Evolutionary conservation across 2,888 invertebrate genomes (phyloP), one percentile per base, ranked within the genome.

Genomic region (Zaprionus lineosus): DNA sequence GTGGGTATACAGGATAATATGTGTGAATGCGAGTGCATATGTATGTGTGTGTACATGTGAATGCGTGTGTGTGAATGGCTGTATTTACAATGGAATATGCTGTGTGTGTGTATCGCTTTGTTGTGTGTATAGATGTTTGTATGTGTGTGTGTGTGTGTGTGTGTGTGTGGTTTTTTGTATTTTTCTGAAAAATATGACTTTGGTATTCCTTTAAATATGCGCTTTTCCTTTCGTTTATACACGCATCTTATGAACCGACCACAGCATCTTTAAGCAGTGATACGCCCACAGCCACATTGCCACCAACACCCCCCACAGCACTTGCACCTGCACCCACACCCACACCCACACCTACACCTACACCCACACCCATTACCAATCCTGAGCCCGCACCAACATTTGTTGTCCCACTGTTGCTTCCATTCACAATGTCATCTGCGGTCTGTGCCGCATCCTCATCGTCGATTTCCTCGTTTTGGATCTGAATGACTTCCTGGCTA

Each of bases 171-270:
- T 6, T 62, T 51, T 83, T 79, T 73, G 53, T 82, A 82, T 82
- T 82, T 82, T 84, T 82, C 84, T 84, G 73, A 82, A 82, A 82
- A 82, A 82, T 84, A 82, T 84, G 81, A 82, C 81, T 81, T 81
- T 82, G 81, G 81, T 81, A 82, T 82, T 83, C 68, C 77, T 68
- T 61, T 63, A 33, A 37, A 37, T 60, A 51, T 50, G 36, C 39
- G n/a, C 33, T 16, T 43, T 18, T 11, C 31, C 44, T 28, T 31
- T 53, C 48, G 39, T 16, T 41, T n/a, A n/a, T n/a, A n/a, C n/a
- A n/a, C n/a, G 11, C 51, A n/a, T 28, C 47, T 16, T 77, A 66
- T 15, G 73, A 74, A 60, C 77, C 77, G 67, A 74, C 69, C 56
- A 79, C 74, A 44, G 65, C 71, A 65, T 72, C 74, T 43, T 82